Evolutionary conservation across 2,888 invertebrate genomes (phyloP), one percentile per base, ranked within the genome.

Genomic region (Autographa gamma): DNA sequence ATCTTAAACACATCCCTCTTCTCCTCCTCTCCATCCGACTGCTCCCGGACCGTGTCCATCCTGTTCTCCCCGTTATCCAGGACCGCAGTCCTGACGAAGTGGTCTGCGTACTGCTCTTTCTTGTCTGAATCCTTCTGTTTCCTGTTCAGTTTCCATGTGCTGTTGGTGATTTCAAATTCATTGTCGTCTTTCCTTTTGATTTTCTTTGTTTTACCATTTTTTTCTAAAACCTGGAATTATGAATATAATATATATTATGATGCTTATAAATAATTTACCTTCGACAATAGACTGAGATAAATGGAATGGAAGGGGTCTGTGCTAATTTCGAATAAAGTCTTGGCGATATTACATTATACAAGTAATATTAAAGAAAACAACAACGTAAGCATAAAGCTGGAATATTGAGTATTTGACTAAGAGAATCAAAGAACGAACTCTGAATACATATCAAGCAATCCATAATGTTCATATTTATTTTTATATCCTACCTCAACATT

Each of bases 401-500:
- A n/a, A n/a, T n/a, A n/a, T n/a, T n/a, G n/a, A n/a, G n/a, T n/a
- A n/a, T n/a, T n/a, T n/a, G n/a, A n/a, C n/a, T n/a, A n/a, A n/a
- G n/a, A n/a, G n/a, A n/a, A n/a, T n/a, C n/a, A n/a, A n/a, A n/a
- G n/a, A n/a, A n/a, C n/a, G n/a, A n/a, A n/a, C n/a, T n/a, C n/a
- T n/a, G n/a, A n/a, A n/a, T n/a, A n/a, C n/a, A n/a, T n/a, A n/a
- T n/a, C n/a, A n/a, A n/a, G n/a, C n/a, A n/a, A n/a, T n/a, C n/a
- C n/a, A n/a, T n/a, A n/a, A n/a, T n/a, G n/a, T n/a, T n/a, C n/a
- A n/a, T n/a, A 25, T 25, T 25, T 25, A 25, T 25, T 43, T 43
- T 8, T 52, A 54, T n/a, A 34, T 63, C 84, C 83, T 69, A 97
- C 96, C 86, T 97, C 93, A 9, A 98, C 96, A 90, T 97, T 97